Evolutionary conservation across 2,888 invertebrate species (phyloP).

Genomic region (Harpalus rubripes): DNA sequence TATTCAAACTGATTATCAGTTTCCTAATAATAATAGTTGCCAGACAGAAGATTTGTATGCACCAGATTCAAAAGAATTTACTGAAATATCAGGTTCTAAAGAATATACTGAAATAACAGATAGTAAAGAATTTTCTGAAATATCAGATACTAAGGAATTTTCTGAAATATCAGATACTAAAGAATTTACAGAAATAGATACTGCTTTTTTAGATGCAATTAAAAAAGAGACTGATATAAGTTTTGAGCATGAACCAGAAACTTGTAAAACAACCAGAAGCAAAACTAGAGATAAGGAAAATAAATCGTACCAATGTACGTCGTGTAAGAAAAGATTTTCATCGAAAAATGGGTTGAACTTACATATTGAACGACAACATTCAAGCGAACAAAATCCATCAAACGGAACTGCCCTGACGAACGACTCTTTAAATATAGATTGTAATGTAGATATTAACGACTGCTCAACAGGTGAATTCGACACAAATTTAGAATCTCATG

Average conservation of each 20-base stretch:
- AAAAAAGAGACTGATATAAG: slow-evolving; percentile 64
- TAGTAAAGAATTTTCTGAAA: slow-evolving; percentile 33
- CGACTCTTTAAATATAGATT: slow-evolving; percentile 57
- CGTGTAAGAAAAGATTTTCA: slow-evolving; percentile 66
- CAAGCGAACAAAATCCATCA: slow-evolving; percentile 57
- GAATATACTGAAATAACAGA: slow-evolving; percentile 35
- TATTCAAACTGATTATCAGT: slow-evolving; percentile 68
- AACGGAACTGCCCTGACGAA: slow-evolving; percentile 55
- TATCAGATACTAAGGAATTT: slow-evolving; percentile 38
- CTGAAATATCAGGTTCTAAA: slow-evolving; percentile 37
- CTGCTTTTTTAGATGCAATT: slow-evolving; percentile 51
- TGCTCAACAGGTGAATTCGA: slow-evolving; percentile 34
- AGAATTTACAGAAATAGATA: slow-evolving; percentile 47
- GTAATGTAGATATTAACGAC: slow-evolving; percentile 42
- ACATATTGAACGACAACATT: slow-evolving; percentile 68
- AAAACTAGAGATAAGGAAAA: slow-evolving; percentile 54
- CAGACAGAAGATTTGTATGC: slow-evolving; percentile 41
- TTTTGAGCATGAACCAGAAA: slow-evolving; percentile 39
- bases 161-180: slow-evolving; percentile 39
- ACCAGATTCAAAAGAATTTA: slow-evolving; percentile 24
- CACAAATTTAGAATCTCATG: slow-evolving; percentile 32
- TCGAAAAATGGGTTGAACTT: slow-evolving; percentile 67
- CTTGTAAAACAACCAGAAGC: slow-evolving; percentile 52
- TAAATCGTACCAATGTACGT: slow-evolving; percentile 63
- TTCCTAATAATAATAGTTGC: slow-evolving; percentile 34